Evolutionary conservation across 2,888 invertebrate species (phyloP).

Genomic region (Cotesia congregata): DNA sequence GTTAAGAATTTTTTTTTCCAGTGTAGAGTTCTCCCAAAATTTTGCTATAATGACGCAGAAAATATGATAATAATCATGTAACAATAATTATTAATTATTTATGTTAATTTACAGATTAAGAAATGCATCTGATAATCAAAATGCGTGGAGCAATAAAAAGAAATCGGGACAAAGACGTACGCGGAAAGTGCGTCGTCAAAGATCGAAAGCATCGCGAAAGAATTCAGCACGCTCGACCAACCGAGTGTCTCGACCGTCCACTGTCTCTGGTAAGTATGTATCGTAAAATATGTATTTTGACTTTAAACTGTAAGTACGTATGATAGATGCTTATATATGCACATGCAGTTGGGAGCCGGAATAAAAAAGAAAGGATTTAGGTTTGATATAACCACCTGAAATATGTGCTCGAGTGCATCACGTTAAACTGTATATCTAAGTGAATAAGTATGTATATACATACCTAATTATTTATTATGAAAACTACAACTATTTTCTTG

Average conservation of each 20-base stretch:
- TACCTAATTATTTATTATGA: constrained; percentile 7
- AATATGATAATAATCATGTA: too few relatives aligned
- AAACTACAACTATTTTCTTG: not conserved
- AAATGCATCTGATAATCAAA: constrained; percentile 31
- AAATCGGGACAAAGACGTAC: constrained; percentile 72
- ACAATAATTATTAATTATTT: not conserved
- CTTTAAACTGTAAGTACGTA: not conserved
- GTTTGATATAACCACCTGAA: not conserved
- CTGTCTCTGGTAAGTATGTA: constrained; percentile 45
- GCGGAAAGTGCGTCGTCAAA: constrained; percentile 76
- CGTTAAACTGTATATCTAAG: constrained; percentile 12
- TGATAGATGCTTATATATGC: not conserved
- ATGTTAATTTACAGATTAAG: constrained; percentile 33
- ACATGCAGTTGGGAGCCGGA: not conserved
- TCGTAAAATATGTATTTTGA: not conserved
- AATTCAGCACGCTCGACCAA: constrained; percentile 50
- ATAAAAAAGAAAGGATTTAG: not conserved
- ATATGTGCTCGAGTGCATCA: constrained; percentile 14
- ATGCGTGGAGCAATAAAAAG: constrained; percentile 46
- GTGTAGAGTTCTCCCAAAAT: too few relatives aligned
- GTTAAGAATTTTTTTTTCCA: too few relatives aligned
- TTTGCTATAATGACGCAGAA: too few relatives aligned
- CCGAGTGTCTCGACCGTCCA: constrained; percentile 43
- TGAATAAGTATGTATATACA: constrained; percentile 19
- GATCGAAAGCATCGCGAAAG: constrained; percentile 74